Conservation (phyloP, 2,113 vertebrate species). For the Sander vitreus region DNA sequence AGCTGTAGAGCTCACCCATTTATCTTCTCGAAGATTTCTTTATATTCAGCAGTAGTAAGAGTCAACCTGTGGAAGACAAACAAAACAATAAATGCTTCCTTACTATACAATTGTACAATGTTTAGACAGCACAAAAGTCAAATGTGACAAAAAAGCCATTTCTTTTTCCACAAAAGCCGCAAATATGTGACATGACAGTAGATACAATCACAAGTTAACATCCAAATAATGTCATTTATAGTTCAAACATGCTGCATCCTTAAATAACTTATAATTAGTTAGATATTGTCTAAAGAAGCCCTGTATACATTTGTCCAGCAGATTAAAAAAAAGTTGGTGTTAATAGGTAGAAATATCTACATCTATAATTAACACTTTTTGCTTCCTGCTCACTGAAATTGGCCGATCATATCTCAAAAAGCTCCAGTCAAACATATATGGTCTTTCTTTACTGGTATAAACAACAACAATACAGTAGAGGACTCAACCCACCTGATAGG, state of each 20-base stretch:
- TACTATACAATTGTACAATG: not conserved
- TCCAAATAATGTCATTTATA: not conserved
- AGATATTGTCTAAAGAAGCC: not conserved
- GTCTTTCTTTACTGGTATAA: not conserved
- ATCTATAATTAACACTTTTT: not conserved
- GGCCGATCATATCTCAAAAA: not conserved
- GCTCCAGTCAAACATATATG: not conserved
- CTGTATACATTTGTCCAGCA: not conserved
- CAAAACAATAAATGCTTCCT: not conserved
- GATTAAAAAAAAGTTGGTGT: not conserved
- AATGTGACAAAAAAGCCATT: not conserved
- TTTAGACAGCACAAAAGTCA: not conserved
- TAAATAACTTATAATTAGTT: not conserved
- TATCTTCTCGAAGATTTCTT: slow-evolving; percentile 83
- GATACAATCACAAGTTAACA: not conserved
- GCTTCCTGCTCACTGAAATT: not conserved
- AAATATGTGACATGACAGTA: not conserved
- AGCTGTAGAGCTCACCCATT: slow-evolving; percentile 80
- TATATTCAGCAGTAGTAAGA: slow-evolving; percentile 78
- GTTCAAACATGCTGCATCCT: not conserved
- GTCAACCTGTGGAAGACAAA: slow-evolving; percentile 76
- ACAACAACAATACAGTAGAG: not conserved
- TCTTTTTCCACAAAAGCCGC: not conserved
- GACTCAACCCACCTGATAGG: slow-evolving; percentile 81
- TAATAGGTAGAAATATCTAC: not conserved